phyloP scores from a whole-genome alignment of 2,113 vertebrate species.

The Gnathochromis pfefferi region DNA sequence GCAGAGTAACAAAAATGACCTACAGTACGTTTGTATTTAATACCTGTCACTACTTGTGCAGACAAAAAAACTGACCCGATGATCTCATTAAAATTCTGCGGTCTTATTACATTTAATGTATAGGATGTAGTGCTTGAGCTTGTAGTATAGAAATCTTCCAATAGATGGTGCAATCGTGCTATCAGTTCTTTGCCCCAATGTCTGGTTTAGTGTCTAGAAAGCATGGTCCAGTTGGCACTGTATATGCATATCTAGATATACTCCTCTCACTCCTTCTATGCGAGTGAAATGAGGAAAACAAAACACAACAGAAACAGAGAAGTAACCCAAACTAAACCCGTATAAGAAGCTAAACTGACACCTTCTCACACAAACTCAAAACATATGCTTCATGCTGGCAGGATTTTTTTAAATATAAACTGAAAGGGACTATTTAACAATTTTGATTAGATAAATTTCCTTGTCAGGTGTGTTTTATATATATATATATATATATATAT shows the following conservation, averaged over 20 bases:
- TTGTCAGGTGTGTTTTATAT: not conserved
- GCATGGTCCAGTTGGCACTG: conserved; percentile 1
- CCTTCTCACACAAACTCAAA: not conserved
- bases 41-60: not conserved
- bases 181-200: not conserved
- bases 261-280: not conserved
- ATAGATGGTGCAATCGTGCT: conserved; percentile 33
- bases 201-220: conserved; percentile 16
- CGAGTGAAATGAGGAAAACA: not conserved
- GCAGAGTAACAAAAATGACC: not conserved
- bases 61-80: not conserved
- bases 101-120: not conserved
- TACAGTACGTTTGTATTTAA: not conserved
- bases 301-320: not conserved
- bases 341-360: not conserved
- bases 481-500: not conserved
- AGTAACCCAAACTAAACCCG: not conserved
- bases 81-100: not conserved
- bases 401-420: not conserved
- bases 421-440: not conserved
- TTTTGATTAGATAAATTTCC: not conserved
- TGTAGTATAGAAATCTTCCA: conserved; percentile 8
- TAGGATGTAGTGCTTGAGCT: not conserved
- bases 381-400: not conserved
- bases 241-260: not conserved